Percentiles rank a stretch among this genome's conserved stretches.
These are phyloP conservation scores for Acanthurus lineatus DNA, from an alignment of 2,797 vertebrate genomes.

Conservation along the genomic window DNA sequence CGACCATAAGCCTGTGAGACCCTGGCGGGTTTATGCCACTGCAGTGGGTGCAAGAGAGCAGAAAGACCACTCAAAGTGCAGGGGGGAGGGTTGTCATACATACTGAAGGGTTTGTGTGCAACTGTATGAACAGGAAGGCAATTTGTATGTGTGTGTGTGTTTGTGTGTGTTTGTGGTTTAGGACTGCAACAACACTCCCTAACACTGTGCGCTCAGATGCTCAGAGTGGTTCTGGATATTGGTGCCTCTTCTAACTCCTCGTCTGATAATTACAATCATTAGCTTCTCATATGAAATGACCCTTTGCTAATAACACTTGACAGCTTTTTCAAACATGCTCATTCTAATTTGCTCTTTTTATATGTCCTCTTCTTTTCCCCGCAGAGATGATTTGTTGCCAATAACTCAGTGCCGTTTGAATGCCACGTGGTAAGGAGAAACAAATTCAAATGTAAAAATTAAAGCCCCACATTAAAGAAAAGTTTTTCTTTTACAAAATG, in stretches of 20 bases:
- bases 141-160: conserved; percentile 39
- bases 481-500: conserved; percentile 79
- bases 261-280: conserved; percentile 61
- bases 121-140: conserved; percentile 76
- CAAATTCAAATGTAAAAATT: conserved; percentile 75
- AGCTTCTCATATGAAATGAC: conserved; percentile 60
- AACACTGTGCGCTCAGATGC: conserved; percentile 38
- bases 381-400: conserved; percentile 52
- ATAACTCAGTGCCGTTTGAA: conserved; percentile 71
- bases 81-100: conserved; percentile 48
- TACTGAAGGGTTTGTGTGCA: conserved; percentile 71
- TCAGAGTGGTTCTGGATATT: conserved; percentile 50
- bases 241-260: conserved; percentile 61
- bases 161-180: conserved; percentile 13
- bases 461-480: conserved; percentile 79
- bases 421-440: conserved; percentile 64
- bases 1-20: conserved; percentile 36
- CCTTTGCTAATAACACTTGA: conserved; percentile 62
- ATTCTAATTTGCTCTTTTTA: conserved; percentile 23
- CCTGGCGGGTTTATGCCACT: conserved; percentile 47
- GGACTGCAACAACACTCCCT: conserved; percentile 58
- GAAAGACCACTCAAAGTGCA: conserved; percentile 74
- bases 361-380: conserved; percentile 12
- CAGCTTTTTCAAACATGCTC: conserved; percentile 60
- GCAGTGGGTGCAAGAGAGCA: conserved; percentile 64